Percentiles rank a stretch among this genome's conserved stretches.
These are phyloP conservation scores for Congeria kusceri DNA, from an alignment of 2,888 invertebrate species.

Conservation along the genomic window DNA sequence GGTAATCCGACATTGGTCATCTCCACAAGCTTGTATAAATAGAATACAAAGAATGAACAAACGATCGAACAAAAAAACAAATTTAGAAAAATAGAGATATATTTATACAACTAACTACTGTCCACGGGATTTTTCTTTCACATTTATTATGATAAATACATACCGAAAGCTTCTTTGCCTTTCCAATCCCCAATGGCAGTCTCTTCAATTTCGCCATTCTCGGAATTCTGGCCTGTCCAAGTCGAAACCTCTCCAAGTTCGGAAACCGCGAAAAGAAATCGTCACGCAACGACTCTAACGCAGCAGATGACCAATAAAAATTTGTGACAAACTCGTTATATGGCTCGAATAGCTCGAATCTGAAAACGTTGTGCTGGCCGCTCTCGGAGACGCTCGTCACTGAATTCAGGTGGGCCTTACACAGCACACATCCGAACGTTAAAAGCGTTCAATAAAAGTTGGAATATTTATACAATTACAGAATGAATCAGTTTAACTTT, in stretches of 20 bases:
- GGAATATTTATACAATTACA: too few relatives aligned
- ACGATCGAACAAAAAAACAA: too few relatives aligned
- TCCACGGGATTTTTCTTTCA: too few relatives aligned
- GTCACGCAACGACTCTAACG: constrained; percentile 58
- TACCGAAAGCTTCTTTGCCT: constrained; percentile 31
- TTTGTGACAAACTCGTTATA: constrained; percentile 71
- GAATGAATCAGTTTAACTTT: too few relatives aligned
- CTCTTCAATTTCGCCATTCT: constrained; percentile 37
- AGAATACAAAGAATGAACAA: too few relatives aligned
- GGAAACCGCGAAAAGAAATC: constrained; percentile 73
- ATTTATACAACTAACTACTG: too few relatives aligned
- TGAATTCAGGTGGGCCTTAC: constrained; percentile 66
- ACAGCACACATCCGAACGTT: constrained; percentile 32
- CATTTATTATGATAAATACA: constrained; percentile 8
- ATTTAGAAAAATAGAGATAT: too few relatives aligned
- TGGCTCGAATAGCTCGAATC: constrained; percentile 70
- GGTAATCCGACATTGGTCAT: constrained; percentile 64
- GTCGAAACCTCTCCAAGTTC: constrained; percentile 68
- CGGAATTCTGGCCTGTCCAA: constrained; percentile 24
- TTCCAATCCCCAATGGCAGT: constrained; percentile 68
- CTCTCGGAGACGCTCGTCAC: constrained; percentile 32
- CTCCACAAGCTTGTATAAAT: constrained; percentile 65
- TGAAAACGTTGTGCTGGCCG: constrained; percentile 30
- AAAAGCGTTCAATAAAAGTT: constrained; percentile 24
- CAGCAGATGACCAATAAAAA: constrained; percentile 59